Evolutionary conservation across 2,888 invertebrate species (phyloP).

Genomic region (Eupsilia transversa): DNA sequence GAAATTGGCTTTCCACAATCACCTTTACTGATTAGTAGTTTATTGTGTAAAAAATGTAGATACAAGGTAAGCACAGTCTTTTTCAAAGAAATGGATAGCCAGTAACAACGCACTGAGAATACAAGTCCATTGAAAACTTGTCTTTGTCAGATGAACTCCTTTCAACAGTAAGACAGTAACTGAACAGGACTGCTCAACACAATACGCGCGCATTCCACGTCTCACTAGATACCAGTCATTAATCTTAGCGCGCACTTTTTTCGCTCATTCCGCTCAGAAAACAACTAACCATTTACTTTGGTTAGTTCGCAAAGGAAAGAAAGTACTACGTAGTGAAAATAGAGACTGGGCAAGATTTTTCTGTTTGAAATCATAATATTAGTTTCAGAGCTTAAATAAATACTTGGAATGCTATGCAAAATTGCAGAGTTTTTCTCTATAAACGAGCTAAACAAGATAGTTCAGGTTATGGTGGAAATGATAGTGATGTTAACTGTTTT

Average conservation of each 20-base stretch:
- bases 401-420: slow-evolving; percentile 5
- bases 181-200: slow-evolving; percentile 27
- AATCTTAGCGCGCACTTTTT: slow-evolving; percentile 50
- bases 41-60: too few species aligned
- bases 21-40: too few species aligned
- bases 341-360: slow-evolving; percentile 16
- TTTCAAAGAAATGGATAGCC: too few species aligned
- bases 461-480: neutral
- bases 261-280: slow-evolving; percentile 39
- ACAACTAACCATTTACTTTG: slow-evolving; percentile 27
- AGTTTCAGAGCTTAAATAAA: slow-evolving; percentile 1
- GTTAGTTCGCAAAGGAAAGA: neutral
- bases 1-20: too few species aligned
- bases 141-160: slow-evolving; percentile 5
- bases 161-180: slow-evolving; percentile 35
- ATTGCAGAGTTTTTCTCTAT: neutral
- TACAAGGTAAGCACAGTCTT: too few species aligned
- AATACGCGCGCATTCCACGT: slow-evolving; percentile 17
- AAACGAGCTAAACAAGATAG: neutral
- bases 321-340: slow-evolving; percentile 3
- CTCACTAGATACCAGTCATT: slow-evolving; percentile 36
- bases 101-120: too few species aligned
- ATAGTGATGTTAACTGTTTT: neutral
- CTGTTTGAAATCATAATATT: slow-evolving; percentile 17
- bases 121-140: neutral